Base-by-base conservation (phyloP, 2,797 vertebrate species). In the Labeo calbasu region DNA sequence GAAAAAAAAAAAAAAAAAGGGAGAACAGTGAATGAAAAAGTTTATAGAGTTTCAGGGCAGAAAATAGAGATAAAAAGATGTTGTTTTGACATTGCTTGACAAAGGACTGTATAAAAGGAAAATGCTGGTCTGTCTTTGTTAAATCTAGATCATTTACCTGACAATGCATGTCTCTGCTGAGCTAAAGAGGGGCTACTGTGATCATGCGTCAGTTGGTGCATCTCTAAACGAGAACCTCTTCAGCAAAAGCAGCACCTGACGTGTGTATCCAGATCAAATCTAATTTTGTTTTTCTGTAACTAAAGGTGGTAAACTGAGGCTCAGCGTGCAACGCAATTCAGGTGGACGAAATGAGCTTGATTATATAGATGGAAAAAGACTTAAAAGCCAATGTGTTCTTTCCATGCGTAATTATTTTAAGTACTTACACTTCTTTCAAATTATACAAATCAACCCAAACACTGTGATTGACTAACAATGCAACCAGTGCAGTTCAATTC, bases 391-490 rank as follows among this genome's bases (percentile, higher is more conserved):
- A 7, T 36, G 57, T 50, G 40, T 63, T 63, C 2, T 65, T 25
- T 57, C 23, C 40, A 40, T 43, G 21, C 70, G n/a, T 25, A 14
- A 12, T 36, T n/a, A 69, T 53, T 70, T 55, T 57, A 70, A 57
- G 21, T 50, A 71, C 55, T 10, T 59, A 6, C 40, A 9, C 5
- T 57, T 48, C 15, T n/a, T 66, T 72, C 21, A 6, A 84, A 51
- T 79, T 84, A 83, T n/a, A 77, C 61, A 76, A 83, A 77, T 76
- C 7, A 68, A 55, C 36, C 2, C 11, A 76, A 77, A 83, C n/a
- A 23, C 1, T 63, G 28, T 6, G 14, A 12, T 1, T 43, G 48
- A 70, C 8, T 43, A 80, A 72, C 21, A 43, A 57, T 17, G 17
- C 21, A 76, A 48, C n/a, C n/a, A 63, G 57, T 78, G n/a, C n/a